Base-by-base conservation (phyloP, 2,797 vertebrate genomes). In the Lepus oiostolus region DNA sequence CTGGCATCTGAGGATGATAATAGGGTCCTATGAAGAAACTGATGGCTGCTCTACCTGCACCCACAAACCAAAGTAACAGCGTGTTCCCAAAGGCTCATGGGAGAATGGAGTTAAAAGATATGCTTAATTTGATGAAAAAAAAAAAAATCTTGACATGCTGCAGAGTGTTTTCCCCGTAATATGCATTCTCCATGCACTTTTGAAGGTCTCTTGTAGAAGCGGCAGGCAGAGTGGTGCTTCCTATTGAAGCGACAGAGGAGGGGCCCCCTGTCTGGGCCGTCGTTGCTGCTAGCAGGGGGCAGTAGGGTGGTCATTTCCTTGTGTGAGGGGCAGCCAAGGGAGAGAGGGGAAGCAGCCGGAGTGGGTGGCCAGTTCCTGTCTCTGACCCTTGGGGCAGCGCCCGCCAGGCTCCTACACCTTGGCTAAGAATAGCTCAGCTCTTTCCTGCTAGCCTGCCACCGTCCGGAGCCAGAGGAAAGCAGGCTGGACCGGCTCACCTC, bases 301-400 rank as follows among this genome's bases (percentile, higher is more conserved):
- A 62, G 72, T 24, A 42, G 47, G 58, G 87, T 88, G 81, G 52
- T 84, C 81, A 79, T 82, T 95, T 97, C 85, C 93, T 94, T 22
- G 42, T 88, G 79, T 92, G 85, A 84, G 83, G 70, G 60, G 76
- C 90, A 86, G 95, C 88, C 95, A 92, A 94, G 60, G 85, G 79
- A 87, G 90, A 88, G 62, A 79, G 84, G 94, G 94, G 92, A 96
- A 95, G 89, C 89, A 95, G 91, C 91, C 95, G 28, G 81, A 97
- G 96, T 91, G 96, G 96, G 97, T 93, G 96, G 96, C 89, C 84
- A 67, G 54, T 97, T 98, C 98, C 98, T 97, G 96, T 94, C 95
- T 96, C 95, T 95, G 96, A 91, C 96, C 96, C 83, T 93, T 80
- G 82, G 94, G 93, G 93, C 96, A 94, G 76, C 0, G 96, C 91